Evolutionary conservation across 1,140 invertebrate genomes (phyloP), one percentile per base, ranked within the genome.

Genomic region (Hyles vespertilio): DNA sequence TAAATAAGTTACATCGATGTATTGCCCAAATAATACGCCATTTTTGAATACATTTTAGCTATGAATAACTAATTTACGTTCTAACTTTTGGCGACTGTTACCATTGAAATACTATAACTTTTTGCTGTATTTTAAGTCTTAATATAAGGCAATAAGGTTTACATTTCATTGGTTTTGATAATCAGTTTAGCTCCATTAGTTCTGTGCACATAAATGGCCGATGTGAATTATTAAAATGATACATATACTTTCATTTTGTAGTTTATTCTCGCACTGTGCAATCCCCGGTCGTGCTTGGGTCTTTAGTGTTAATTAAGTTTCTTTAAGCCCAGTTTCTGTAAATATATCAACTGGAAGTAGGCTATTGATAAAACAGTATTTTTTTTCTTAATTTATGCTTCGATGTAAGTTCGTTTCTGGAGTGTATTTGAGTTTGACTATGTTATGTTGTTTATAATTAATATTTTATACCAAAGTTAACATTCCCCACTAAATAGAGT

Each of bases 401-500:
- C 52, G 73, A 80, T 77, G 56, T 87, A 85, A 86, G 84, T 66
- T 59, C 79, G 70, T 76, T 81, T 79, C 71, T 69, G 63, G 80
- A 79, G 70, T 85, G 77, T 83, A 73, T 84, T 79, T 85, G 79
- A 77, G 73, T 86, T 87, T 83, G 72, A 80, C 74, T 81, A 84
- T 76, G 79, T 86, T 88, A 83, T 88, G 85, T 88, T 88, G 78
- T 82, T 86, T 79, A 81, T 83, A 82, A 84, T 83, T 86, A 84
- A 85, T 87, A 88, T 88, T 88, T 87, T 88, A 88, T 88, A 83
- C 85, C 85, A 88, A 88, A 88, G 85, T 87, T 87, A 85, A 88
- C 85, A 88, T 88, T 88, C 85, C 85, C 82, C 78, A 86, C 81
- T 85, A 85, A 82, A 85, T 86, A 88, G 82, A 69, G 66, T 87